Evolutionary conservation across 2,797 vertebrate species (phyloP).

Genomic region (Danio jaintianensis): DNA sequence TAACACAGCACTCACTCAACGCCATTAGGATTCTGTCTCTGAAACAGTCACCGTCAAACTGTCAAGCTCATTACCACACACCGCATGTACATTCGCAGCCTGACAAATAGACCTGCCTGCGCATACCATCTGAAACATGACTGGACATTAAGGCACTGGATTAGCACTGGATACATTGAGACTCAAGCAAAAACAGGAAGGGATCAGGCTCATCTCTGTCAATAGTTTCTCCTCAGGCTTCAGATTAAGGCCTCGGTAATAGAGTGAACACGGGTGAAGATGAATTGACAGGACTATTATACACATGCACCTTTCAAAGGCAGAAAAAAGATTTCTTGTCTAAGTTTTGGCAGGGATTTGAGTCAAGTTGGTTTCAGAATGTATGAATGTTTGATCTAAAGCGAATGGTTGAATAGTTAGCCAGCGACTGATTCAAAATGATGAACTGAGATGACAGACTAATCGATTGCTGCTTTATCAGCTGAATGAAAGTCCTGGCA

Average conservation of each 20-base stretch:
- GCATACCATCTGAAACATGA: conserved; percentile 56
- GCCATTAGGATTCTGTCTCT: conserved; percentile 36
- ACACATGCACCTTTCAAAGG: conserved; percentile 19
- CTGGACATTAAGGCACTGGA: conserved; percentile 52
- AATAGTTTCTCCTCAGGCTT: conserved; percentile 24
- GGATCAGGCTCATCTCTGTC: conserved; percentile 37
- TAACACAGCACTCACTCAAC: conserved; percentile 17
- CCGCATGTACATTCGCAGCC: conserved; percentile 30
- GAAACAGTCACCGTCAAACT: conserved; percentile 33
- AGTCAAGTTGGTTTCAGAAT: neutral
- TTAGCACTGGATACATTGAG: conserved; percentile 32
- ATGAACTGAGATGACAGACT: conserved; percentile 11
- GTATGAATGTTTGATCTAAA: conserved; percentile 3
- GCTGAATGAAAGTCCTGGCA: conserved; percentile 5
- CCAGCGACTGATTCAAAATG: conserved; percentile 23
- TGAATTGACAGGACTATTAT: neutral
- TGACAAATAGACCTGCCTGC: conserved; percentile 29
- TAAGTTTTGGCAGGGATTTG: neutral
- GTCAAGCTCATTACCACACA: conserved; percentile 44
- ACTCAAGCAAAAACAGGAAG: conserved; percentile 1
- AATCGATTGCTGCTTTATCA: conserved; percentile 3
- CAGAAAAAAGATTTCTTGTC: neutral
- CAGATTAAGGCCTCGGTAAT: conserved; percentile 21
- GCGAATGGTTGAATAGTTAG: conserved; percentile 12
- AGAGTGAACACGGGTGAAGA: neutral